Evolutionary conservation across 2,113 vertebrate species (phyloP).

Genomic region (Prionailurus bengalensis): DNA sequence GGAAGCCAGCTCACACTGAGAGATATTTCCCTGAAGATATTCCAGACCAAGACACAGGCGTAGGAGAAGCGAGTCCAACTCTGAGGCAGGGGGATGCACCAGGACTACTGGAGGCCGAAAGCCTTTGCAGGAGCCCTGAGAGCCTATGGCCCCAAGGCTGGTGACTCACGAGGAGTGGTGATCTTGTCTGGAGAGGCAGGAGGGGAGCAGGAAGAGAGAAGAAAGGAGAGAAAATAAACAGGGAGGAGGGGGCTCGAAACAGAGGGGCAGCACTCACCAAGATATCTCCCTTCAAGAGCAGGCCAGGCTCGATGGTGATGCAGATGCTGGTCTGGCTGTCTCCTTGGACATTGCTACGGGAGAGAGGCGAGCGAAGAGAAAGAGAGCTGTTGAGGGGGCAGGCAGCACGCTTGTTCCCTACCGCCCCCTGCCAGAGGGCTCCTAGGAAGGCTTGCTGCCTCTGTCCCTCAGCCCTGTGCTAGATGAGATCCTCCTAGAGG

Average conservation of each 20-base stretch:
- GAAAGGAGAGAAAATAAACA: not conserved
- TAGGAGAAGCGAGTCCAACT: not conserved
- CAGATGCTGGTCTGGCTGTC: conserved; percentile 99
- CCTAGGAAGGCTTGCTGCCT: not conserved
- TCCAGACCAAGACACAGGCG: not conserved
- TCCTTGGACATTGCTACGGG: conserved; percentile 94
- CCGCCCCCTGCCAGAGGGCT: not conserved
- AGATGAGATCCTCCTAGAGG: not conserved
- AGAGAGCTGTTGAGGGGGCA: not conserved
- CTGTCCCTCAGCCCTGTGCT: not conserved
- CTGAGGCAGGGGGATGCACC: not conserved
- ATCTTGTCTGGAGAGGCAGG: not conserved
- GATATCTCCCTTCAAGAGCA: conserved; percentile 98
- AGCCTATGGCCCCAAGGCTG: not conserved
- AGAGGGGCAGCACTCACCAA: conserved; percentile 90
- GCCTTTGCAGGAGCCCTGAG: not conserved
- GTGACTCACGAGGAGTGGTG: not conserved
- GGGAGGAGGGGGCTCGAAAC: not conserved
- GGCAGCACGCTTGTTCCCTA: not conserved
- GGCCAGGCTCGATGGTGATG: conserved; percentile 98
- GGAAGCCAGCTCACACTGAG: not conserved
- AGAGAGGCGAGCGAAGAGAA: not conserved
- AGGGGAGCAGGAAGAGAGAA: not conserved
- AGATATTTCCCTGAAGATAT: not conserved
- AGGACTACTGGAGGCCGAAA: not conserved